Percentiles rank a stretch among this genome's conserved stretches.
These are phyloP conservation scores for Crocuta crocuta DNA, from an alignment of 2,113 vertebrate genomes.

Conservation along the genomic window DNA sequence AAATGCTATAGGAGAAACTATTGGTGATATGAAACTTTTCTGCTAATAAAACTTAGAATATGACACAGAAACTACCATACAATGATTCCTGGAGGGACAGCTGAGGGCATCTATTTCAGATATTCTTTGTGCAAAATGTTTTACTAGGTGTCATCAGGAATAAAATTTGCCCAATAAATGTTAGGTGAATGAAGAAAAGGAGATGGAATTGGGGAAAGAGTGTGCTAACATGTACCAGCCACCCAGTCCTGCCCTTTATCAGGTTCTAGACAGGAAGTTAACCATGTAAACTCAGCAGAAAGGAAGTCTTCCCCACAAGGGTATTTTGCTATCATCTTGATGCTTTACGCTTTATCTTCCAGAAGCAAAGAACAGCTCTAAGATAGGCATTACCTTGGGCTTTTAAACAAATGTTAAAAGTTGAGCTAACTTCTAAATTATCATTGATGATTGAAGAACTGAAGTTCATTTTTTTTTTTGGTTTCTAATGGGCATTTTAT, in stretches of 20 bases:
- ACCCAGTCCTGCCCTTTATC: not conserved
- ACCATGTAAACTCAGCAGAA: not conserved
- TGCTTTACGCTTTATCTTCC: not conserved
- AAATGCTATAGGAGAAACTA: not conserved
- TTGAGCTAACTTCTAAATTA: not conserved
- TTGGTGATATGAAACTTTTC: not conserved
- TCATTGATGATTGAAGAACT: not conserved
- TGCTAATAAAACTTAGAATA: not conserved
- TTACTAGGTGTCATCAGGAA: not conserved
- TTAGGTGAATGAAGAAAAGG: not conserved
- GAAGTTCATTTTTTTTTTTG: not conserved
- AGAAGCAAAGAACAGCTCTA: not conserved
- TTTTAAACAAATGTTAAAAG: conserved; percentile 5
- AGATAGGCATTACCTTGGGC: not conserved
- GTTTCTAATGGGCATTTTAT: not conserved
- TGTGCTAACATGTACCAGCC: too few species aligned
- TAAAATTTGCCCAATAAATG: not conserved
- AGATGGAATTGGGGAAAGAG: not conserved
- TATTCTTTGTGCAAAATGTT: not conserved
- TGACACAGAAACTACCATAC: not conserved
- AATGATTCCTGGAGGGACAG: not conserved
- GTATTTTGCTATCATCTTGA: not conserved
- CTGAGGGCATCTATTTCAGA: too few species aligned
- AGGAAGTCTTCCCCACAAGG: not conserved
- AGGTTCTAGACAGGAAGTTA: not conserved